Evolutionary conservation across 2,113 vertebrate species (phyloP), one percentile per base, ranked within the genome.

Genomic region (Anas platyrhynchos): DNA sequence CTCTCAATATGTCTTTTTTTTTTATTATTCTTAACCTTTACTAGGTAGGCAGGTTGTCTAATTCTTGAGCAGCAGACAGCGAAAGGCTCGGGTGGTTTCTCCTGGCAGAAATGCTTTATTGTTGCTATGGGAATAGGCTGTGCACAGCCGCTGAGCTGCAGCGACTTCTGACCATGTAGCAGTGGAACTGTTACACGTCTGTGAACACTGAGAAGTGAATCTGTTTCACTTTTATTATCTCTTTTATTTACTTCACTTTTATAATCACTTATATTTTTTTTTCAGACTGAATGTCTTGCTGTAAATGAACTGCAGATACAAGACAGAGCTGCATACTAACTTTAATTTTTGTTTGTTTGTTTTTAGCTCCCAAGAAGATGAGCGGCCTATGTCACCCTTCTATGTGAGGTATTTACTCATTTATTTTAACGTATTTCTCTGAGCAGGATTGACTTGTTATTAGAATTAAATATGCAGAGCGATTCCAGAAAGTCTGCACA

Each of bases 361-460:
- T 97, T 98, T 93, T 92, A 99, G 99, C 96, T 98, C 98, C 34
- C 98, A 98, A 90, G 99, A 99, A 79, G 98, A 99, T 75, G 99
- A 99, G 85, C 98, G 98, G 88, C 98, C 99, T 55, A 98, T 99
- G 96, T 99, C 99, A 97, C 98, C 99, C 65, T 99, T 99, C 98
- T 99, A 98, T 81, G 97, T 99, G 96, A 99, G 99, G 99, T 99
- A 98, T 97, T 94, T 98, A 88, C 68, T 94, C 59, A 20, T 2
- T 85, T 91, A 54, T 80, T 59, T 88, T 59, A 56, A 63, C 93
- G 72, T 66, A 4, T 91, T 91, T 78, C 72, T 90, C 48, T 83
- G 7, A 74, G 29, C 38, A 55, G 41, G 43, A 41, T 87, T 78
- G n/a, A 41, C 21, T 80, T 1, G 0, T 32, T 84, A n/a, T 11